These are phyloP conservation scores for Pipistrellus kuhlii DNA, from an alignment of 2,797 vertebrate species.

Conservation along the genomic window DNA sequence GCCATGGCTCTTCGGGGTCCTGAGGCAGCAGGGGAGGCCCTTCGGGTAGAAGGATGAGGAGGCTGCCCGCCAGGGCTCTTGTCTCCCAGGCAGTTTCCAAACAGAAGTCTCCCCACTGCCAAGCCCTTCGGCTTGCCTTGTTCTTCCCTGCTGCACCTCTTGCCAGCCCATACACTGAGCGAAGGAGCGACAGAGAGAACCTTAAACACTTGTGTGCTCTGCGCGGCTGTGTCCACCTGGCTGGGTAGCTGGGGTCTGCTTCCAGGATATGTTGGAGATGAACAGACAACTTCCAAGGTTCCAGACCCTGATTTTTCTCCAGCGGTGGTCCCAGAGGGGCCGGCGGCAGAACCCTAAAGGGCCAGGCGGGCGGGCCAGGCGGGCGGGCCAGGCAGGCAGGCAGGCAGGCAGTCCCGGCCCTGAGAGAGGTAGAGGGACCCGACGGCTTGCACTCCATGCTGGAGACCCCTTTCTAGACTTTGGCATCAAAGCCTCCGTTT, in stretches of 20 bases:
- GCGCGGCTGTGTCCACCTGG: neutral
- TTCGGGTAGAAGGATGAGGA: neutral
- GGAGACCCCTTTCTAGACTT: conserved; percentile 44
- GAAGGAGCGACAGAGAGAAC: neutral
- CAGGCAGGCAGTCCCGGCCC: neutral
- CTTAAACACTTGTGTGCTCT: neutral
- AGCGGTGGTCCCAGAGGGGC: neutral
- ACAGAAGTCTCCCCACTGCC: neutral
- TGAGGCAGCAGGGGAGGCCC: neutral
- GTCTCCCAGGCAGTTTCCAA: neutral
- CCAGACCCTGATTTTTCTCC: neutral
- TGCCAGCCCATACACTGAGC: rapidly evolving
- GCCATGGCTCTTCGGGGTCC: neutral
- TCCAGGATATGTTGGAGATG: neutral
- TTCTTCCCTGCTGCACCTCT: neutral
- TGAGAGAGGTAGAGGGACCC: conserved; percentile 28
- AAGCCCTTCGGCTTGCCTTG: neutral
- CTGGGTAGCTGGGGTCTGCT: neutral
- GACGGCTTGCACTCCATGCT: neutral
- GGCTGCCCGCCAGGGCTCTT: neutral
- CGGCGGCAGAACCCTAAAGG: neutral
- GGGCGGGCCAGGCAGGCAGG: neutral
- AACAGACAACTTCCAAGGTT: neutral
- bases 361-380: neutral
- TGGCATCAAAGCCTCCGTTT: neutral